Conservation (phyloP, 23 tunicate species). For the Styela clava region DNA sequence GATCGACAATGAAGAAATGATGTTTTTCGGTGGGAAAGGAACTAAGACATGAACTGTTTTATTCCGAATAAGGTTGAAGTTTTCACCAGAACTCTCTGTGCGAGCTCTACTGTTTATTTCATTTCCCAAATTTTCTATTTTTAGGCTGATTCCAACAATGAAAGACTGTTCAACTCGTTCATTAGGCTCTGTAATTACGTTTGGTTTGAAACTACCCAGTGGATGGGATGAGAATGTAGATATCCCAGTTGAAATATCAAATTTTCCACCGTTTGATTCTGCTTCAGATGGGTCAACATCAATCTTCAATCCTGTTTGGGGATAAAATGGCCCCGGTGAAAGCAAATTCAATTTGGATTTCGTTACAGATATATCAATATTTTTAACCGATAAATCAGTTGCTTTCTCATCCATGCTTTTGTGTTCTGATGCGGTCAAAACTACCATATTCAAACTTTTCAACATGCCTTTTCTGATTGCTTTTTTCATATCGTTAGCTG, state of each 20-base stretch:
- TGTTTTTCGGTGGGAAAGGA: not conserved
- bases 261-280: not conserved
- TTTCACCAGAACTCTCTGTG: not conserved
- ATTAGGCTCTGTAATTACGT: no score
- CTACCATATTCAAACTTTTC: not conserved
- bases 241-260: not conserved
- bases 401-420: not conserved
- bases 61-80: not conserved
- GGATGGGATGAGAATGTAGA: slow-evolving; percentile 3
- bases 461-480: not conserved
- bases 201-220: not conserved
- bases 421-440: not conserved
- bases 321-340: not conserved
- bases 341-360: not conserved
- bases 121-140: not conserved
- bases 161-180: not conserved
- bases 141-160: not conserved
- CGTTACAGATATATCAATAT: not conserved
- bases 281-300: not conserved
- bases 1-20: not conserved
- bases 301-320: not conserved
- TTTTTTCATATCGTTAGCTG: no score
- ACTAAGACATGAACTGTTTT: not conserved
- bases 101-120: not conserved
- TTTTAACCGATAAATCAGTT: not conserved